A percentile compares a stretch with the other conserved stretches of the same genome.
phyloP scores from a whole-genome alignment of 2,888 invertebrate species.

The Rotaria macrura region DNA sequence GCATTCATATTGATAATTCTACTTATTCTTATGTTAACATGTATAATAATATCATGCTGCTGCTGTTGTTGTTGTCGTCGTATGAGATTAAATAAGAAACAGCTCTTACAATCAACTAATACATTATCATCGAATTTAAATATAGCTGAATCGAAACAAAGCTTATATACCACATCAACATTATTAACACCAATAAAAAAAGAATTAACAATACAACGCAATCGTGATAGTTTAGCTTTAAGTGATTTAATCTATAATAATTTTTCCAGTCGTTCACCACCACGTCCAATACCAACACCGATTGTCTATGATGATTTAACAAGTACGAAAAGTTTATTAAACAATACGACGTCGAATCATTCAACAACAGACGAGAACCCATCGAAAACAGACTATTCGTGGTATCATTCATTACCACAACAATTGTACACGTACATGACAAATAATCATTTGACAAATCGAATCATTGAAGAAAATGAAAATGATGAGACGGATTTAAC shows the following conservation, averaged over 20 bases:
- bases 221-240: constrained; percentile 12
- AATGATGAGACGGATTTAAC: neutral
- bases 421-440: constrained; percentile 10
- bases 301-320: neutral
- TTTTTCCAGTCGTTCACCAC: neutral
- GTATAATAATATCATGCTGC: neutral
- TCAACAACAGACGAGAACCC: neutral
- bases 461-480: neutral
- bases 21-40: neutral
- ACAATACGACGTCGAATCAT: neutral
- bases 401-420: constrained; percentile 13
- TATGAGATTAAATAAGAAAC: neutral
- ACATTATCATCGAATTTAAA: neutral
- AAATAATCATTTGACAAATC: neutral
- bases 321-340: neutral
- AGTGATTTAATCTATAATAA: constrained; percentile 12
- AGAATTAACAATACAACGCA: neutral
- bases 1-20: neutral
- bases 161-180: neutral
- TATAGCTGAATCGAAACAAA: neutral
- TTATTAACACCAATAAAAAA: neutral
- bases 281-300: neutral
- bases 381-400: neutral
- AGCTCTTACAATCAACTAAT: neutral
- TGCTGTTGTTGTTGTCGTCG: constrained; percentile 1